phyloP scores from a whole-genome alignment of 2,888 invertebrate species.

The Eupithecia subfuscata region DNA sequence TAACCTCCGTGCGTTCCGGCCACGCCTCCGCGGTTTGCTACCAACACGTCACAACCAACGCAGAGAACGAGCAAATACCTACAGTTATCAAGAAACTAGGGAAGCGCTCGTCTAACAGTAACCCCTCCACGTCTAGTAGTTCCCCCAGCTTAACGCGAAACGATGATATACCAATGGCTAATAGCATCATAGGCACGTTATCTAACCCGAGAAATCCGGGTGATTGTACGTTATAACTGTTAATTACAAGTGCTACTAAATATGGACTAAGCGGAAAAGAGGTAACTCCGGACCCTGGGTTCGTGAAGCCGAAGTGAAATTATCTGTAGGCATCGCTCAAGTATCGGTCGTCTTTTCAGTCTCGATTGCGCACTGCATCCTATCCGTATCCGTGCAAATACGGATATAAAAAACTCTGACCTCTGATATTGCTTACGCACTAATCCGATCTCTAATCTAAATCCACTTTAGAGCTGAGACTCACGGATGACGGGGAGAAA shows the following conservation, averaged over 20 bases:
- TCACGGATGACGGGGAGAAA: not conserved
- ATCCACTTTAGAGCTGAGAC: no score
- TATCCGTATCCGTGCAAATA: not conserved
- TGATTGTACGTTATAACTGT: conserved; percentile 41
- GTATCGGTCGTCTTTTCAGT: not conserved
- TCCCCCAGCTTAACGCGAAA: conserved; percentile 43
- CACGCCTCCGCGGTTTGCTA: conserved; percentile 96
- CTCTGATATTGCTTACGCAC: not conserved
- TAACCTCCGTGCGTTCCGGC: conserved; percentile 94
- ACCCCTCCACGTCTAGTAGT: conserved; percentile 37
- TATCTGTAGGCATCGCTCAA: not conserved
- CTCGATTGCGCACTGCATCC: not conserved
- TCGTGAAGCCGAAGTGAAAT: not conserved
- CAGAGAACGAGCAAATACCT: conserved; percentile 52
- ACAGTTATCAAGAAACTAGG: conserved; percentile 52
- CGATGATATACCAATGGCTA: conserved; percentile 70
- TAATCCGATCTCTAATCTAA: not conserved
- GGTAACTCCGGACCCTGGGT: not conserved
- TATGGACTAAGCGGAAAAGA: not conserved
- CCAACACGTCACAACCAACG: conserved; percentile 85
- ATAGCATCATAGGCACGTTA: conserved; percentile 73
- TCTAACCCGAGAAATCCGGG: conserved; percentile 58
- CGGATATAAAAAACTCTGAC: not conserved
- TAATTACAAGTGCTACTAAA: not conserved
- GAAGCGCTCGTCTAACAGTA: conserved; percentile 47